Conservation (phyloP, 2,113 vertebrate species). For the Catharus minimus region DNA sequence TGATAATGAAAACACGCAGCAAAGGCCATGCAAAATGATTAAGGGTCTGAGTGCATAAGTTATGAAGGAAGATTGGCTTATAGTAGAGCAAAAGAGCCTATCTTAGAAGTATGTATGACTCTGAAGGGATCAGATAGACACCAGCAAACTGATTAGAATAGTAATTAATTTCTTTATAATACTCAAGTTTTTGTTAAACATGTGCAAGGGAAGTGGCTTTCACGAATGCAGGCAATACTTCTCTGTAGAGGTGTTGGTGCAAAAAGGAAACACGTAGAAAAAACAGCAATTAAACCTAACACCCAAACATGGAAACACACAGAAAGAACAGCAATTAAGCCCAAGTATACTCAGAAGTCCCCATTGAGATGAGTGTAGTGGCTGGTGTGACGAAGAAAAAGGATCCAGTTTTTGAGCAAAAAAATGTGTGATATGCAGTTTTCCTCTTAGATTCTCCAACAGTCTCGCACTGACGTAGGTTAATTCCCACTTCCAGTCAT, state of each 20-base stretch:
- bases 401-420: not conserved
- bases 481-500: conserved; percentile 3
- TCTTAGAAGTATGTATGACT: not conserved
- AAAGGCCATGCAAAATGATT: conserved; percentile 52
- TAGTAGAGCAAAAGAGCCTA: not conserved
- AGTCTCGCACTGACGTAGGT: not conserved
- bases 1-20: conserved; percentile 37
- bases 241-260: not conserved
- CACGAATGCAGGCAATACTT: not conserved
- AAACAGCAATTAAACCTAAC: not conserved
- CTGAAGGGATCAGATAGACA: not conserved
- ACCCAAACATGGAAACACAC: not conserved
- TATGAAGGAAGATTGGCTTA: conserved; percentile 45
- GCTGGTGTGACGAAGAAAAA: not conserved
- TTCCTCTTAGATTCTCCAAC: not conserved
- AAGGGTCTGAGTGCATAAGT: conserved; percentile 48
- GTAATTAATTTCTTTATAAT: conserved; percentile 25
- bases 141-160: conserved; percentile 24
- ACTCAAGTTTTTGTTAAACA: not conserved
- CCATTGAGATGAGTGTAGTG: not conserved
- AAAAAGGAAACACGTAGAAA: not conserved
- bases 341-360: not conserved
- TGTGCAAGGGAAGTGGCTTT: not conserved
- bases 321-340: not conserved
- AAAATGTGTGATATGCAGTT: not conserved